These are phyloP conservation scores for Amiota minor DNA, from an alignment of 2,888 invertebrate species.

Conservation along the genomic window DNA sequence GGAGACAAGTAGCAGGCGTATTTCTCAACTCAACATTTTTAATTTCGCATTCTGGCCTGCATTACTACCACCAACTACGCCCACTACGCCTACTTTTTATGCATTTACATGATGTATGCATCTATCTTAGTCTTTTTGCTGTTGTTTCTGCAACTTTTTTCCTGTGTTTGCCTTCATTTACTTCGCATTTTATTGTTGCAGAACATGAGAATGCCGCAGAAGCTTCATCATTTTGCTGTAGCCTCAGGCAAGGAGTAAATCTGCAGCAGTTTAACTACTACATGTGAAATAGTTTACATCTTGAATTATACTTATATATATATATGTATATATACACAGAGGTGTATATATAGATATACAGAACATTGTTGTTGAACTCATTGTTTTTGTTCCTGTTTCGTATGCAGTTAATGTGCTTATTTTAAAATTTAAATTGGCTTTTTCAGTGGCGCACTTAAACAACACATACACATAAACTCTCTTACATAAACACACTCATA, in stretches of 20 bases:
- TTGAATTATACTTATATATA: neutral
- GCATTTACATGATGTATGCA: too few species aligned
- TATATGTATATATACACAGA: neutral
- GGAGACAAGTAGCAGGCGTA: too few species aligned
- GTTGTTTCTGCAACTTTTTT: neutral
- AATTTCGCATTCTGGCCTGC: conserved; percentile 3
- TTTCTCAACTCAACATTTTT: neutral
- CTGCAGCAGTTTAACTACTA: conserved; percentile 45
- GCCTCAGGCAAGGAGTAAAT: conserved; percentile 47
- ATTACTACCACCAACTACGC: neutral
- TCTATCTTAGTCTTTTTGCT: neutral
- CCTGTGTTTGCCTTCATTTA: too few species aligned
- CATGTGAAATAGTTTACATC: conserved; percentile 48
- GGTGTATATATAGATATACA: conserved; percentile 24
- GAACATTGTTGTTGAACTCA: neutral
- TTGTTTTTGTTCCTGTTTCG: conserved; percentile 47
- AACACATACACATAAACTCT: too few species aligned
- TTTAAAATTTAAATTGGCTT: conserved; percentile 69
- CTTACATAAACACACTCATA: too few species aligned
- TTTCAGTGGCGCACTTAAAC: conserved; percentile 47
- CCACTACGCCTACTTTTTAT: neutral
- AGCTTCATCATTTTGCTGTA: neutral
- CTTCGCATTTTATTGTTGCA: too few species aligned
- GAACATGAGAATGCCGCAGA: too few species aligned
- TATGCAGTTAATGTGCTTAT: conserved; percentile 67